These are phyloP conservation scores for Psophia crepitans DNA, from an alignment of 2,113 vertebrate species.

Conservation along the genomic window DNA sequence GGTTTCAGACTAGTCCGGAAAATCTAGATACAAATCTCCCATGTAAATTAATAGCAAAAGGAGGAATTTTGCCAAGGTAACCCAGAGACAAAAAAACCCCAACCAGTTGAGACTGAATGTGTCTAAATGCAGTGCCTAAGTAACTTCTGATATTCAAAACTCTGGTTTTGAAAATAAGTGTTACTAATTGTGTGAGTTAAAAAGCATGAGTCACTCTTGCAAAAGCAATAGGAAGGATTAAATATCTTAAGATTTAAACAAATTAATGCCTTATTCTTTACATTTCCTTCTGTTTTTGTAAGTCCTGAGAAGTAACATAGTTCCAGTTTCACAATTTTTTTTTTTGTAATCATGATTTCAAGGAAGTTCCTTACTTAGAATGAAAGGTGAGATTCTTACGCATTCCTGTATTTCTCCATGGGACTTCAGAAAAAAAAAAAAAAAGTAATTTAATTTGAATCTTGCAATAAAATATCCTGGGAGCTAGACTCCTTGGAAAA, in stretches of 20 bases:
- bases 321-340: background rate
- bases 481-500: background rate
- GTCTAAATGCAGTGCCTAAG: background rate
- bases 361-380: background rate
- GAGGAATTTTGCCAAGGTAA: background rate
- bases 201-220: background rate
- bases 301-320: background rate
- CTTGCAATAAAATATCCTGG: background rate
- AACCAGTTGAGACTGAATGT: background rate
- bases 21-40: background rate
- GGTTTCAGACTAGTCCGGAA: background rate
- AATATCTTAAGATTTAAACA: background rate
- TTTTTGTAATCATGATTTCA: background rate
- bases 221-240: background rate
- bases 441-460: background rate
- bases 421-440: background rate
- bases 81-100: background rate
- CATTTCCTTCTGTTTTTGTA: background rate
- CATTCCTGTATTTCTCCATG: background rate
- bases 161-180: background rate
- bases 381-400: background rate
- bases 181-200: background rate
- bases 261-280: background rate
- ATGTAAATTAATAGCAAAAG: slow-evolving; percentile 12
- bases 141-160: background rate